phyloP scores from a whole-genome alignment of 2,113 vertebrate genomes.

The Pelecanoides urinatrix region DNA sequence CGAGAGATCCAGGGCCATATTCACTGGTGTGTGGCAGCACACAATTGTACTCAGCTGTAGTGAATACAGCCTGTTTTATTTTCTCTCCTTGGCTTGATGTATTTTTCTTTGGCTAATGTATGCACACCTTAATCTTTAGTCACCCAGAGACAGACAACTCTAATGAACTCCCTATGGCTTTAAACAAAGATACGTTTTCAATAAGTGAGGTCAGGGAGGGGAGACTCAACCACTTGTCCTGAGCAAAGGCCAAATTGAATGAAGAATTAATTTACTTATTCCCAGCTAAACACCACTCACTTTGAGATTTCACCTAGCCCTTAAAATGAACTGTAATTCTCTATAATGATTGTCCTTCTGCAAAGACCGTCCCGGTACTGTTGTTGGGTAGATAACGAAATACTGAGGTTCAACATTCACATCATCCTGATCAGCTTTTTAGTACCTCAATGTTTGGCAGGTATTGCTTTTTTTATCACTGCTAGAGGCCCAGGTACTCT shows the following conservation, averaged over 20 bases:
- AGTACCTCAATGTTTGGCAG: background rate
- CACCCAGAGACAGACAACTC: background rate
- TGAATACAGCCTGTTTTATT: background rate
- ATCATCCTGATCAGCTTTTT: background rate
- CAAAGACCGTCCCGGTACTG: rapidly evolving
- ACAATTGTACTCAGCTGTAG: background rate
- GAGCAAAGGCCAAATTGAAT: background rate
- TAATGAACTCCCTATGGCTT: background rate
- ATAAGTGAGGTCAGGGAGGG: background rate
- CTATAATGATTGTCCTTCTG: background rate
- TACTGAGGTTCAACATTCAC: background rate
- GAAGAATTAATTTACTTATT: background rate
- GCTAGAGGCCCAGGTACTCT: background rate
- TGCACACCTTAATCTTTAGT: background rate
- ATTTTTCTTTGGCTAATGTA: background rate
- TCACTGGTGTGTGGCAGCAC: background rate
- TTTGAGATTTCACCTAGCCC: background rate
- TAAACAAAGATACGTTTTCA: background rate
- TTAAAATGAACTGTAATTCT: background rate
- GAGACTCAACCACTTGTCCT: background rate
- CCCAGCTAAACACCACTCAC: background rate
- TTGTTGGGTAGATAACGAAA: background rate
- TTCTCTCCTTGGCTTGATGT: background rate
- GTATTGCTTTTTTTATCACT: background rate
- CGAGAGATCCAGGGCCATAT: background rate